These are phyloP conservation scores for Tursiops truncatus DNA, from an alignment of 2,113 vertebrate species.

Conservation along the genomic window DNA sequence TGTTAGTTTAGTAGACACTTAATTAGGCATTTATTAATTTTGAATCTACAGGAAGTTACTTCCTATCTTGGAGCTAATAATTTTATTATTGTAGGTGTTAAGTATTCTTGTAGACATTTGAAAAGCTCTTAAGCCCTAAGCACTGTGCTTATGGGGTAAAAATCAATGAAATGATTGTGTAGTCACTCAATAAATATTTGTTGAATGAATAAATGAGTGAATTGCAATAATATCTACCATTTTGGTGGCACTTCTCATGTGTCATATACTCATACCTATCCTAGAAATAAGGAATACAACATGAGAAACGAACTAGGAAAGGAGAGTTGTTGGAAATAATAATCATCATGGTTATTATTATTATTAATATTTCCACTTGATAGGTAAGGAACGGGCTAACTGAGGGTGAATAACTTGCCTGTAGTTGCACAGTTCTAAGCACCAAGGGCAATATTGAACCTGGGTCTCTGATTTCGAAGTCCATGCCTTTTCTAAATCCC, in stretches of 20 bases:
- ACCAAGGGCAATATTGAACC: neutral
- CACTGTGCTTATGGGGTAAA: neutral
- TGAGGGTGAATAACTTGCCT: neutral
- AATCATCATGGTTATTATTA: neutral
- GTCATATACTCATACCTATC: neutral
- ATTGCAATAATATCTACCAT: neutral
- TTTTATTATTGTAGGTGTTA: conserved; percentile 56
- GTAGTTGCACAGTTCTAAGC: neutral
- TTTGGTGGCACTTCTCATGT: neutral
- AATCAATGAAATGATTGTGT: conserved; percentile 1
- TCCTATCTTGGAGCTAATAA: conserved; percentile 32
- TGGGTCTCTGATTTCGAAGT: neutral
- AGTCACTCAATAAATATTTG: conserved; percentile 23
- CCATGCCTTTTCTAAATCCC: neutral
- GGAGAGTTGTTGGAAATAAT: neutral
- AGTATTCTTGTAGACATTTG: neutral
- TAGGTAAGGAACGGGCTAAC: neutral
- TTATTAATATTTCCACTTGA: neutral
- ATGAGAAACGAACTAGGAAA: neutral
- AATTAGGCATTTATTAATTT: conserved; percentile 50
- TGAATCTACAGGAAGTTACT: neutral
- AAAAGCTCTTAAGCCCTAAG: conserved; percentile 11
- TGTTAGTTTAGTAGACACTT: conserved; percentile 13
- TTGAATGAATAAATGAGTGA: neutral
- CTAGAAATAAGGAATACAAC: conserved; percentile 16